Percentiles rank a stretch among this genome's conserved stretches.
phyloP scores from a whole-genome alignment of 2,113 vertebrate genomes.

The Ceyx melanurus region DNA sequence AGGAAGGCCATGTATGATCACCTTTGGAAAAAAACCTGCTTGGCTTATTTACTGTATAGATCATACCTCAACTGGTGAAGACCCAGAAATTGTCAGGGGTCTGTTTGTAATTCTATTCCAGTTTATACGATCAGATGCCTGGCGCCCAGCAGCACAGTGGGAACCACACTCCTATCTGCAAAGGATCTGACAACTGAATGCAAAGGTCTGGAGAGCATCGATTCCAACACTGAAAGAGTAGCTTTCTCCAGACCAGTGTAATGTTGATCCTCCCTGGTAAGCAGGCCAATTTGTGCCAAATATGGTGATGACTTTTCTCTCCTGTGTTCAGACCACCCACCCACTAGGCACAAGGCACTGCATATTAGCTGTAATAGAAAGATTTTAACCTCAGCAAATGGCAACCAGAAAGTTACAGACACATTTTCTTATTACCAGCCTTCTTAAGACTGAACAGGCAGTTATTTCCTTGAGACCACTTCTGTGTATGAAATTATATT shows the following conservation, averaged over 20 bases:
- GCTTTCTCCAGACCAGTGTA: not conserved
- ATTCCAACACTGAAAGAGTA: not conserved
- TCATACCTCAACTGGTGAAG: not conserved
- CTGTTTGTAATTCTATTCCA: not conserved
- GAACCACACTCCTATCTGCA: not conserved
- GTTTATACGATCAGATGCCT: accelerated
- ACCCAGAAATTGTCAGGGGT: not conserved
- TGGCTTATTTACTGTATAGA: not conserved
- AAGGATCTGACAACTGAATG: not conserved
- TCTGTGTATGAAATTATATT: not conserved
- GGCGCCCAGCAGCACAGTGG: not conserved
- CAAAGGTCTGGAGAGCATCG: accelerated
- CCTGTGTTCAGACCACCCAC: not conserved
- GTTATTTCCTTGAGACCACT: not conserved
- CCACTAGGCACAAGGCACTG: not conserved
- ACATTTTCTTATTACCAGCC: conserved; percentile 1
- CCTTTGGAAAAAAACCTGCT: not conserved
- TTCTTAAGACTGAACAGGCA: not conserved
- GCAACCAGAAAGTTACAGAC: not conserved
- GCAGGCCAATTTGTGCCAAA: conserved; percentile 1
- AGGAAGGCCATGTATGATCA: not conserved
- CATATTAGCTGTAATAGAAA: not conserved
- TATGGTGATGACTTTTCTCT: not conserved
- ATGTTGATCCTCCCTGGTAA: not conserved
- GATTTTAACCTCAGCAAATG: conserved; percentile 8